Percentiles rank a stretch among this genome's conserved stretches.
Evolutionary conservation across 2,113 vertebrate genomes (phyloP).

Genomic region (Ascaphus truei): DNA sequence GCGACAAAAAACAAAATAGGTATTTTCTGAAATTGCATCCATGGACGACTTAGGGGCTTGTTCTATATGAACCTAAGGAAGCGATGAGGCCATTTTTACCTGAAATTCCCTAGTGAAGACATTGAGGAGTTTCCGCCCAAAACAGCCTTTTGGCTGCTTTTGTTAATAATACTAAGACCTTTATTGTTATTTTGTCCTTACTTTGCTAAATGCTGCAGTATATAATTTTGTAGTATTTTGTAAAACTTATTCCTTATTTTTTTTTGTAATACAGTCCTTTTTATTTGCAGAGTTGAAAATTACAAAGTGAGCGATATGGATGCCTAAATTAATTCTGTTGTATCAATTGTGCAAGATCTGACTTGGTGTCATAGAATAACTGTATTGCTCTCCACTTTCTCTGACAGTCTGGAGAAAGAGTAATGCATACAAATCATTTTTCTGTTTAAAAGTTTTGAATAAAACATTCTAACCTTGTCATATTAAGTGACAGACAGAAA

Average conservation of each 20-base stretch:
- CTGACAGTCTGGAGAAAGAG: conserved; percentile 53
- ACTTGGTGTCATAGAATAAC: conserved; percentile 49
- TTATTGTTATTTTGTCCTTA: neutral
- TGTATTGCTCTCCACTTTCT: conserved; percentile 47
- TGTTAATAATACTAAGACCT: no score
- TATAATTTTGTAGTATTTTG: neutral
- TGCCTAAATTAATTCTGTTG: conserved; percentile 38
- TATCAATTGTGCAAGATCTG: conserved; percentile 45
- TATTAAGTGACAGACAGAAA: conserved; percentile 73
- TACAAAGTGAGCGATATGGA: conserved; percentile 42
- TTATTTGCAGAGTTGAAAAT: conserved; percentile 33
- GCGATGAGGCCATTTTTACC: no score
- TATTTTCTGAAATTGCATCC: no score
- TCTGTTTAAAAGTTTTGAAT: conserved; percentile 68
- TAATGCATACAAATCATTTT: conserved; percentile 60
- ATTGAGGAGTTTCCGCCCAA: no score
- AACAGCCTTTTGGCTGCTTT: no score
- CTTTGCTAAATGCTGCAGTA: no score
- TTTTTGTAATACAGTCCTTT: no score
- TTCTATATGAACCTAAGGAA: no score
- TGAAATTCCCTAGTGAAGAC: no score
- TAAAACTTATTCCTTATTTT: neutral
- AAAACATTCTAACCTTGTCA: conserved; percentile 75
- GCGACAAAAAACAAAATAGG: no score
- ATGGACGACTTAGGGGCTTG: no score